These are phyloP conservation scores for Aethina tumida DNA, from an alignment of 1,140 invertebrate species.

Conservation along the genomic window DNA sequence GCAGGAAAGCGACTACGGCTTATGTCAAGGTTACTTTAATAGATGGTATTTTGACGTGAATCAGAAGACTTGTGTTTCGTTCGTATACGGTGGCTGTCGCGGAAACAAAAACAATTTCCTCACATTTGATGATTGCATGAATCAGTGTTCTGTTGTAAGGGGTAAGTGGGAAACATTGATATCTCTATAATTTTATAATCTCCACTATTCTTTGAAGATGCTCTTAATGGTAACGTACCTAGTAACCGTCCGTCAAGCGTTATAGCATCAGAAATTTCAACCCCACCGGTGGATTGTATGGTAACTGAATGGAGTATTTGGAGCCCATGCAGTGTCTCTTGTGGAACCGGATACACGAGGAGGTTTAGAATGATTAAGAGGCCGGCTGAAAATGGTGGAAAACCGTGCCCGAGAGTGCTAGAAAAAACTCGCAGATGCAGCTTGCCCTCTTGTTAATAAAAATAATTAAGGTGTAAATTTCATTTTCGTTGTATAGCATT, in stretches of 20 bases:
- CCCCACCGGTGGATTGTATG: conserved; percentile 44
- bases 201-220: conserved; percentile 15
- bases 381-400: conserved; percentile 55
- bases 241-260: neutral
- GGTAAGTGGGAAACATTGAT: conserved; percentile 30
- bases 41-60: conserved; percentile 72
- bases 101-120: conserved; percentile 87
- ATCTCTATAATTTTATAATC: neutral
- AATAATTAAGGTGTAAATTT: no score
- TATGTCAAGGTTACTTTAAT: conserved; percentile 71
- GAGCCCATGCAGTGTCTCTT: conserved; percentile 61
- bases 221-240: conserved; percentile 14
- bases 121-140: conserved; percentile 63
- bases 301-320: conserved; percentile 65
- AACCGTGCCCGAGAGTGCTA: conserved; percentile 51
- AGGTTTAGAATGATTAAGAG: conserved; percentile 51
- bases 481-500: no score
- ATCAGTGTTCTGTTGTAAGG: conserved; percentile 53
- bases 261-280: conserved; percentile 1
- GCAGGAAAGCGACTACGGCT: conserved; percentile 60
- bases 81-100: conserved; percentile 80
- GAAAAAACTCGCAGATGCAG: conserved; percentile 42
- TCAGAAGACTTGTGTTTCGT: conserved; percentile 66
- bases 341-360: conserved; percentile 51
- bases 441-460: conserved; percentile 12